Conservation (phyloP, 2,888 invertebrate species). For the Pseudococcus viburni region DNA sequence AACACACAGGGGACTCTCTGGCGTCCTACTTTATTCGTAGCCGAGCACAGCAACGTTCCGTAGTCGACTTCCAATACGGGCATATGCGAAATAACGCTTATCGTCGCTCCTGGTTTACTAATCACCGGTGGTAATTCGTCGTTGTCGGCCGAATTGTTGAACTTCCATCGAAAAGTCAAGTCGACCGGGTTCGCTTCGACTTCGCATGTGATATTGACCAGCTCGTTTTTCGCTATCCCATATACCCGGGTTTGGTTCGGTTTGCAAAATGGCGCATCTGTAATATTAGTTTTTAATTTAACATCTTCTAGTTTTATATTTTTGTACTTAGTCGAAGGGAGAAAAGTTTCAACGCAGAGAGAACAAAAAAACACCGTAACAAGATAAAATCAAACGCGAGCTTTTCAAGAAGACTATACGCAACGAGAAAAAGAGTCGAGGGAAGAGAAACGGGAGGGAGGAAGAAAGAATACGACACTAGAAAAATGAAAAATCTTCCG, state of each 20-base stretch:
- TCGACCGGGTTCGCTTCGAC: conserved; percentile 88
- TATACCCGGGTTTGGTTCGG: conserved; percentile 83
- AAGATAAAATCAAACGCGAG: background rate
- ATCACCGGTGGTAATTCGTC: conserved; percentile 80
- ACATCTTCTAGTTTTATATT: background rate
- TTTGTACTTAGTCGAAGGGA: background rate
- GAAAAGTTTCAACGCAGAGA: background rate
- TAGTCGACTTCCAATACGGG: conserved; percentile 78
- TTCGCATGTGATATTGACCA: conserved; percentile 84
- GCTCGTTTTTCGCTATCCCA: conserved; percentile 86
- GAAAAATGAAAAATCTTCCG: conserved; percentile 44
- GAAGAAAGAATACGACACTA: background rate
- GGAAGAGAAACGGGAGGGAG: background rate
- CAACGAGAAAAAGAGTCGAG: background rate
- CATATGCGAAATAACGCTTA: conserved; percentile 62
- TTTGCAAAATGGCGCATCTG: conserved; percentile 89
- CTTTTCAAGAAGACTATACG: background rate
- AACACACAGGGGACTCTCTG: conserved; percentile 83
- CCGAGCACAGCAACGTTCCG: conserved; percentile 83
- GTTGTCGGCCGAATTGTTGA: conserved; percentile 82
- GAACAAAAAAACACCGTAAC: background rate
- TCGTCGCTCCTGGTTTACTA: conserved; percentile 52
- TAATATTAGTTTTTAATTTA: conserved; percentile 68
- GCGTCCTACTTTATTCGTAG: conserved; percentile 80
- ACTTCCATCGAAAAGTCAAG: conserved; percentile 85